Base-by-base conservation (phyloP, 2,113 vertebrate species). In the Desmodus rotundus region DNA sequence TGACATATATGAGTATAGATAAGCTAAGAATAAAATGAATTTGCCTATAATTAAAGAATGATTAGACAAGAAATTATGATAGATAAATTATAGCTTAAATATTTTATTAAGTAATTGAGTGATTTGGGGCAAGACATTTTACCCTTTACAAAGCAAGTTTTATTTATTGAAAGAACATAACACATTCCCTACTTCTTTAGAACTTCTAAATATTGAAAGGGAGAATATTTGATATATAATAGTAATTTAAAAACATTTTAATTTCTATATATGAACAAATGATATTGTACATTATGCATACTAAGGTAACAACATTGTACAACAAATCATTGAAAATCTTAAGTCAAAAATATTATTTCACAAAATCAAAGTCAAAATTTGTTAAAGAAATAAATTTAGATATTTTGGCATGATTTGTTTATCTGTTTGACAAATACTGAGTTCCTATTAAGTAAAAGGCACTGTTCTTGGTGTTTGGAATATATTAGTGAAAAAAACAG, bases 401-500 rank as follows among this genome's bases (percentile, higher is more conserved):
- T 89, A 26, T 43, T 85, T 87, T 85, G 14, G 14, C 9, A 73
- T 87, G 11, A 28, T 81, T 45, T 93, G 0, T 26, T 33, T 93
- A 73, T 89, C 24, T n/a, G n/a, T 47, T 94, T 94, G 94, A 72
- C n/a, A 84, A 84, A 67, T 94, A 65, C 43, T 41, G 4, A 89
- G 28, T 63, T 13, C 22, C 17, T 73, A 28, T 41, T 89, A 43
- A 33, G 19, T 56, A 26, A 28, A n/a, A 65, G 63, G 2, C 28
- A 58, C 20, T 72, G 4, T 82, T 87, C 41, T 92, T 70, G 84
- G 24, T 65, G 52, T 73, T 93, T 95, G 67, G 56, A 90, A 88
- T 83, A 70, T 20, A 81, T 95, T 14, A 80, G 33, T 93, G 16
- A 84, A 95, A 96, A 96, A 96, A 61, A 43, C 31, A 89, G 50